phyloP scores from a whole-genome alignment of 2,113 vertebrate genomes.

The Bothrops jararaca region DNA sequence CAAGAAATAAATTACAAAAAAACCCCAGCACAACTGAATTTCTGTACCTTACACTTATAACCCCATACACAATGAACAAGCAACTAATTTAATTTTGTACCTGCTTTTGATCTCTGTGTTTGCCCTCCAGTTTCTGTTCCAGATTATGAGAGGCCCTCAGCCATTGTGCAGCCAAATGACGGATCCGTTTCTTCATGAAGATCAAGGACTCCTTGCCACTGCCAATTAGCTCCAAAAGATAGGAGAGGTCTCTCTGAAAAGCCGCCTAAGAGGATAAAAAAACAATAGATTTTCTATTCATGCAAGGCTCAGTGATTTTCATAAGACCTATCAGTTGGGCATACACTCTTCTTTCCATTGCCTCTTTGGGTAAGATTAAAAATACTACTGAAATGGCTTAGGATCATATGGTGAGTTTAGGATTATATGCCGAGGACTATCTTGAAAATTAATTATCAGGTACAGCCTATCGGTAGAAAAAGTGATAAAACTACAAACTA shows the following conservation, averaged over 20 bases:
- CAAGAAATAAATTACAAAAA: neutral
- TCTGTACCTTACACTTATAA: neutral
- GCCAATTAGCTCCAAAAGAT: slow-evolving; percentile 88
- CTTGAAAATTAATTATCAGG: neutral
- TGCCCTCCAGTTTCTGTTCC: slow-evolving; percentile 72
- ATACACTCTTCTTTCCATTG: too few relatives aligned
- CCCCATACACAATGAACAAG: neutral
- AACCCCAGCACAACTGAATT: neutral
- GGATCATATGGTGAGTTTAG: neutral
- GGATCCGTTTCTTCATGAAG: slow-evolving; percentile 94
- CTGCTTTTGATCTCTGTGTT: slow-evolving; percentile 81
- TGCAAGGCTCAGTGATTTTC: neutral
- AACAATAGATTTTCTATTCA: neutral
- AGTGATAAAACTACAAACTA: neutral
- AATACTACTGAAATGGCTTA: neutral
- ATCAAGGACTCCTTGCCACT: slow-evolving; percentile 92
- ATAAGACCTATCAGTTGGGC: neutral
- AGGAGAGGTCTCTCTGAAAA: slow-evolving; percentile 81
- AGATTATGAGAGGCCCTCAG: slow-evolving; percentile 78
- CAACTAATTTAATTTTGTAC: slow-evolving; percentile 34
- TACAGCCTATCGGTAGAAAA: neutral
- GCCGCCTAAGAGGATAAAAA: slow-evolving; percentile 70
- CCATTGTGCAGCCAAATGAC: slow-evolving; percentile 86
- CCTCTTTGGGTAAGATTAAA: neutral
- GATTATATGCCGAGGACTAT: neutral